Percentiles rank a stretch among this genome's conserved stretches.
Evolutionary conservation across 2,113 vertebrate genomes (phyloP).

Genomic region (Bombycilla garrulus): DNA sequence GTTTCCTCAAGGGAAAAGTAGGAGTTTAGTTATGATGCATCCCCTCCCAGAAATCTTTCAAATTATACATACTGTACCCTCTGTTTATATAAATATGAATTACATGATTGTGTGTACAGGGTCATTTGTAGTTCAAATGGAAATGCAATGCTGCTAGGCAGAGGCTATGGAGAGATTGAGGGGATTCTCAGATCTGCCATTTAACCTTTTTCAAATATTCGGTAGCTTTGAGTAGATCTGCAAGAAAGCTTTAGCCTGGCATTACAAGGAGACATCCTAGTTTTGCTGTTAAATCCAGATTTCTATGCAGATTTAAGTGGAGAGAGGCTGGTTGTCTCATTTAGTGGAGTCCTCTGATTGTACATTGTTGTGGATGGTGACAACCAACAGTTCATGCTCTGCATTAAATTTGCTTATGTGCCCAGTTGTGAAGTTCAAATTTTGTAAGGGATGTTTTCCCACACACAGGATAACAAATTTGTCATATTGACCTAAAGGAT

Average conservation of each 20-base stretch:
- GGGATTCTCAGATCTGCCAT: neutral
- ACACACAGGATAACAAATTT: neutral
- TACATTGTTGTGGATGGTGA: neutral
- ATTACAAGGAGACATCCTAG: neutral
- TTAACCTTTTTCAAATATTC: slow-evolving; percentile 51
- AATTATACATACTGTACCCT: slow-evolving; percentile 73
- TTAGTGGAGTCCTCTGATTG: neutral
- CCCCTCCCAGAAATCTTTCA: slow-evolving; percentile 74
- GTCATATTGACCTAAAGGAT: slow-evolving; percentile 30
- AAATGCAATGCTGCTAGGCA: slow-evolving; percentile 55
- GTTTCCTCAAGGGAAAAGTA: slow-evolving; percentile 70
- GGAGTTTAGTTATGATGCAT: slow-evolving; percentile 67
- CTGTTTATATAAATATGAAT: slow-evolving; percentile 80
- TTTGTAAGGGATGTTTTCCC: slow-evolving; percentile 30
- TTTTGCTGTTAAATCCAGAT: neutral
- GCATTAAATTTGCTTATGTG: slow-evolving; percentile 26
- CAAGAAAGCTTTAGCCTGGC: neutral
- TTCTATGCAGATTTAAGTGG: neutral
- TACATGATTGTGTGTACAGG: slow-evolving; percentile 69
- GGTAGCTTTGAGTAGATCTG: neutral
- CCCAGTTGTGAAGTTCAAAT: slow-evolving; percentile 39
- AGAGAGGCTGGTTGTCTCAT: neutral
- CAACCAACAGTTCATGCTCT: slow-evolving; percentile 14
- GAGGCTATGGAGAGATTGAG: neutral
- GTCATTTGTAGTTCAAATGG: slow-evolving; percentile 73